Conservation (phyloP, 2,888 invertebrate species). For the Hyposoter dolosus region DNA sequence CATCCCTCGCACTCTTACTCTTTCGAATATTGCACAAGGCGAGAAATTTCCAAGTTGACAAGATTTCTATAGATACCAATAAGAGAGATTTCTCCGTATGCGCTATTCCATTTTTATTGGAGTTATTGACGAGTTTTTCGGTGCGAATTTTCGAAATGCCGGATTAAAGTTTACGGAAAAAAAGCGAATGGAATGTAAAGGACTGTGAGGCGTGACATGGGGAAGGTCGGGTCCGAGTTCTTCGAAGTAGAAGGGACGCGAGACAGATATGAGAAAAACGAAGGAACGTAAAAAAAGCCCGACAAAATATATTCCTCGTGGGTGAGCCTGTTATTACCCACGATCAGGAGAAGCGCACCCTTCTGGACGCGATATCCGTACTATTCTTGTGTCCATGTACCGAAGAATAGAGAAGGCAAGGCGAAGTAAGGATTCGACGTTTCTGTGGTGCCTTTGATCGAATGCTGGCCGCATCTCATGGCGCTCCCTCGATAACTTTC, state of each 20-base stretch:
- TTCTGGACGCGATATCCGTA: constrained; percentile 44
- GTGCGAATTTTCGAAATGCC: neutral
- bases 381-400: constrained; percentile 49
- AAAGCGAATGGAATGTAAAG: constrained; percentile 19
- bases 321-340: constrained; percentile 38
- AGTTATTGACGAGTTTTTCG: constrained; percentile 12
- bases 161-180: neutral
- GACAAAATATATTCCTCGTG: constrained; percentile 44
- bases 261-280: constrained; percentile 30
- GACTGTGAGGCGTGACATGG: constrained; percentile 5
- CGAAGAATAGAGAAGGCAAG: constrained; percentile 27
- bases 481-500: constrained; percentile 38
- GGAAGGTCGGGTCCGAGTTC: constrained; percentile 32
- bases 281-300: constrained; percentile 6
- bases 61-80: neutral
- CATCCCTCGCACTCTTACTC: neutral
- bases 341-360: constrained; percentile 36
- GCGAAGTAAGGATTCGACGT: neutral
- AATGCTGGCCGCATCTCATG: constrained; percentile 23
- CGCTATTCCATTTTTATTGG: neutral
- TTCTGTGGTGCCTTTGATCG: constrained; percentile 40
- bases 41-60: neutral
- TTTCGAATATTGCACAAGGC: neutral
- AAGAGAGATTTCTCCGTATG: neutral
- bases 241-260: constrained; percentile 8